A percentile compares a stretch with the other conserved stretches of the same genome.
Evolutionary conservation across 2,888 invertebrate species (phyloP).

Genomic region (Agrotis exclamationis): DNA sequence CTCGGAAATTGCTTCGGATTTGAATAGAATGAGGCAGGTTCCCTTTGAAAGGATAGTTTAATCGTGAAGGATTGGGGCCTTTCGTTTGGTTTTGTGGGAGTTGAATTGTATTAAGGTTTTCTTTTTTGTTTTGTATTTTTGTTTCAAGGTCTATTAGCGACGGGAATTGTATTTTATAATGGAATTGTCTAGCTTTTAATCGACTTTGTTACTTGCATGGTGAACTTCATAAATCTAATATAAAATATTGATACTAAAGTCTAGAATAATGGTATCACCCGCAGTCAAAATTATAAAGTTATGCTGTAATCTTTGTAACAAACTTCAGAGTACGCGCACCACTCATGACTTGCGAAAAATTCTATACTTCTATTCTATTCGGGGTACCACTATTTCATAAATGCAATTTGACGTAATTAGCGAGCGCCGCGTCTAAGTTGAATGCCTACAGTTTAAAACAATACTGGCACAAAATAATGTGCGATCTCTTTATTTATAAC

Average conservation of each 20-base stretch:
- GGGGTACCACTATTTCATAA: too few relatives aligned
- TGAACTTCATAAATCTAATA: not conserved
- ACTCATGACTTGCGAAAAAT: too few relatives aligned
- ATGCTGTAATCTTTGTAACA: not conserved
- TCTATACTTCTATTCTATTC: too few relatives aligned
- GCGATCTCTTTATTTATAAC: not conserved
- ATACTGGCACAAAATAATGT: not conserved
- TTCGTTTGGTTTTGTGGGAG: constrained; percentile 28
- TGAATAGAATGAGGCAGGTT: constrained; percentile 67
- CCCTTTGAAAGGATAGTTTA: constrained; percentile 66
- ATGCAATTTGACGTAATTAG: too few relatives aligned
- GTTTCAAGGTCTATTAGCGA: not conserved
- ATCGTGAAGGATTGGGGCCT: constrained; percentile 58
- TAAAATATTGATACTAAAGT: too few relatives aligned
- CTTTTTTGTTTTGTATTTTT: not conserved
- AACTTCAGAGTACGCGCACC: too few relatives aligned
- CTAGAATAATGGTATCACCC: too few relatives aligned
- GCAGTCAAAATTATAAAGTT: not conserved
- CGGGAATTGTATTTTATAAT: not conserved
- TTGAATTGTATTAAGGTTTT: constrained; percentile 1
- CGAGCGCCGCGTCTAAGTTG: too few relatives aligned
- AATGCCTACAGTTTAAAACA: not conserved
- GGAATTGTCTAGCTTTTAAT: not conserved
- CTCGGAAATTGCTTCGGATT: constrained; percentile 73
- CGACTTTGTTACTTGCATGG: not conserved